A percentile compares a stretch with the other conserved stretches of the same genome.
Evolutionary conservation across 1,140 invertebrate species (phyloP).

Genomic region (Littorina saxatilis): DNA sequence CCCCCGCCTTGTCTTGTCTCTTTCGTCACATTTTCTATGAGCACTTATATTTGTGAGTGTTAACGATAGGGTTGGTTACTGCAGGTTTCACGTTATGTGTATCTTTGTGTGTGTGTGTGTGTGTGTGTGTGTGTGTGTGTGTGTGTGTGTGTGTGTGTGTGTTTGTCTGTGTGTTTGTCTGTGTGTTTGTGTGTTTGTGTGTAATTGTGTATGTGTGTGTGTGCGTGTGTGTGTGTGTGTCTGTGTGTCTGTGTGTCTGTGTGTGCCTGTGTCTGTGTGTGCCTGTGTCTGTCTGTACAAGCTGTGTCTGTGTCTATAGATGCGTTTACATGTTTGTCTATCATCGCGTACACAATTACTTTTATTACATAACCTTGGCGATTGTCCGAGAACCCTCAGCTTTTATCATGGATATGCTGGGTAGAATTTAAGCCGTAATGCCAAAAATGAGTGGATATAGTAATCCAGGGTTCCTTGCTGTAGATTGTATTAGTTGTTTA

Average conservation of each 20-base stretch:
- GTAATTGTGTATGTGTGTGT: neutral
- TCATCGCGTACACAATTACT: no score
- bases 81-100: neutral
- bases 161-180: neutral
- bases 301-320: neutral
- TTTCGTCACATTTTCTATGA: no score
- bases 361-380: no score
- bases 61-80: no score
- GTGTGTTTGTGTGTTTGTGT: conserved; percentile 11
- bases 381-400: no score
- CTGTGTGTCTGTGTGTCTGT: conserved; percentile 7
- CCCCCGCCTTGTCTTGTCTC: neutral
- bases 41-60: no score
- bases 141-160: neutral
- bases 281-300: neutral
- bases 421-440: no score
- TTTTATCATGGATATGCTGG: no score
- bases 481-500: no score
- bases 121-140: neutral
- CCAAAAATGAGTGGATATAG: no score
- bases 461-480: no score
- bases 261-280: conserved; percentile 8
- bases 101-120: conserved; percentile 16
- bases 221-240: conserved; percentile 19
- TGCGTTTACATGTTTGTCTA: no score